Conservation (phyloP, 53 echinoderm and acorn worm genomes). For the Echinometra lucunter region DNA sequence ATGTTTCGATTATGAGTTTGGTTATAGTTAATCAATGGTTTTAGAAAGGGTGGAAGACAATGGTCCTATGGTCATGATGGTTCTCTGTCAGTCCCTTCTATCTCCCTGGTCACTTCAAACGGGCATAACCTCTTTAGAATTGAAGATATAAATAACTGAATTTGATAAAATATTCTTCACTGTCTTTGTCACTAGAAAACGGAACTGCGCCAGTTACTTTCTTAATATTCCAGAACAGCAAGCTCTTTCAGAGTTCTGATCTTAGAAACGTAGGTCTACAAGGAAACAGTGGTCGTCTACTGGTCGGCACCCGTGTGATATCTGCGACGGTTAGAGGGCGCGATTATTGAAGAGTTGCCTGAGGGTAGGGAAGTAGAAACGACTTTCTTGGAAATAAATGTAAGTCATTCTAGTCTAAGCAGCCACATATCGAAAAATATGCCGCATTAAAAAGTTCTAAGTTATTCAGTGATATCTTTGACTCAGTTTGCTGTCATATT, state of each 20-base stretch:
- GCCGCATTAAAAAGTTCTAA: too few relatives aligned
- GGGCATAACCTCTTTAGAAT: too few relatives aligned
- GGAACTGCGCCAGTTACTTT: constrained; percentile 53
- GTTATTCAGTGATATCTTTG: too few relatives aligned
- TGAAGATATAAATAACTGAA: too few relatives aligned
- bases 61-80: too few relatives aligned
- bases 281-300: neutral
- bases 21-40: too few relatives aligned
- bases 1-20: too few relatives aligned
- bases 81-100: too few relatives aligned
- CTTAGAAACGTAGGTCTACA: neutral
- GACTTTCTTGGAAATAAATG: constrained; percentile 36
- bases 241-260: constrained; percentile 46
- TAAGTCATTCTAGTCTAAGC: neutral
- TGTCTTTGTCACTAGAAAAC: constrained; percentile 1
- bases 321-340: constrained; percentile 75
- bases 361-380: constrained; percentile 39
- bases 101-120: too few relatives aligned
- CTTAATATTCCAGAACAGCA: constrained; percentile 62
- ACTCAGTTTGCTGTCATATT: too few relatives aligned
- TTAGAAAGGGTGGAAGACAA: too few relatives aligned
- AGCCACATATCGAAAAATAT: too few relatives aligned
- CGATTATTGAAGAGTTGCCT: constrained; percentile 11
- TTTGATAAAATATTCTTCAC: neutral
- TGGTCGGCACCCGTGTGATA: constrained; percentile 61